These are phyloP conservation scores for Mesorhabditis belari DNA, from an alignment of 2,888 invertebrate genomes.

Conservation along the genomic window DNA sequence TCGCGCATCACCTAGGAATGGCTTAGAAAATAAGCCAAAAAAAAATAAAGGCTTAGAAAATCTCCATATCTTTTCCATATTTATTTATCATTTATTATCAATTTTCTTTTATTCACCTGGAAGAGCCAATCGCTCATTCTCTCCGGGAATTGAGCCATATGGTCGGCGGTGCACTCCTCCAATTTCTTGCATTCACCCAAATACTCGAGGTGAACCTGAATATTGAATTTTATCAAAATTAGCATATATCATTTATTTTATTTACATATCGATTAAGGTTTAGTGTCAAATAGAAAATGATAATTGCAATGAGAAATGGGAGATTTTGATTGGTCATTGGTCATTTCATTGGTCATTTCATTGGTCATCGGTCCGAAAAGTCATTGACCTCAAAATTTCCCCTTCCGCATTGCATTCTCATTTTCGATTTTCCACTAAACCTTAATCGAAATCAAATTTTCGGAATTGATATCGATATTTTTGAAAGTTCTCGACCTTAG, in stretches of 20 bases:
- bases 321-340: too few relatives aligned
- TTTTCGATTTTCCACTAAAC: too few relatives aligned
- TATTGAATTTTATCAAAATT: too few relatives aligned
- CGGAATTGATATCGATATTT: too few relatives aligned
- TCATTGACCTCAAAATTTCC: too few relatives aligned
- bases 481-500: slow-evolving; percentile 35
- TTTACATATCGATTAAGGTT: neutral
- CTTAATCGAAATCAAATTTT: too few relatives aligned
- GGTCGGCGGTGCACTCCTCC: slow-evolving; percentile 68
- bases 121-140: slow-evolving; percentile 97
- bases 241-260: neutral
- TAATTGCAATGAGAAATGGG: too few relatives aligned
- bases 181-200: slow-evolving; percentile 67
- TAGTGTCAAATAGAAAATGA: neutral
- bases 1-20: slow-evolving; percentile 50
- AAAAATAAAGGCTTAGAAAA: neutral
- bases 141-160: slow-evolving; percentile 86
- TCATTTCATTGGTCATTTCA: too few relatives aligned
- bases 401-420: too few relatives aligned
- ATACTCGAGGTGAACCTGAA: slow-evolving; percentile 74
- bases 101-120: slow-evolving; percentile 66
- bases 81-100: neutral
- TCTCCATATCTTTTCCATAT: neutral
- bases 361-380: too few relatives aligned
- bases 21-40: neutral